Evolutionary conservation across 2,113 vertebrate species (phyloP).

Genomic region (Picathartes gymnocephalus): DNA sequence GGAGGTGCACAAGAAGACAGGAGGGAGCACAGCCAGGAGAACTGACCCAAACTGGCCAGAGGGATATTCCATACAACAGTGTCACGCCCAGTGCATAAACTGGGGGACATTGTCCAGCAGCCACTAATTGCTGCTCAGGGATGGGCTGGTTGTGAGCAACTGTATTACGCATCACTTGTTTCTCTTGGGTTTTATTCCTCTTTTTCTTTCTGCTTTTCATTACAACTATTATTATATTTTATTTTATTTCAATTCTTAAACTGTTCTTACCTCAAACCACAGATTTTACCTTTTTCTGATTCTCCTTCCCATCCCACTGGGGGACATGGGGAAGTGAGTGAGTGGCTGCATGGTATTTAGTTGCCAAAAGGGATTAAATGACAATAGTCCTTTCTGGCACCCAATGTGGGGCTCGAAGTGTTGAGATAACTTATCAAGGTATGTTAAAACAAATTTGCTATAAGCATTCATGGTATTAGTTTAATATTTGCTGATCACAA

Average conservation of each 20-base stretch:
- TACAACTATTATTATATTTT: neutral
- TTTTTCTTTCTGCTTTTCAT: neutral
- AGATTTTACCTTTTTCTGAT: neutral
- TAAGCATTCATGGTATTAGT: neutral
- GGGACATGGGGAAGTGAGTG: neutral
- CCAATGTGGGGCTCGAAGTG: neutral
- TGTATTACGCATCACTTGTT: neutral
- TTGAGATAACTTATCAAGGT: neutral
- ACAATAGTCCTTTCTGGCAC: neutral
- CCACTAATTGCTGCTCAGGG: neutral
- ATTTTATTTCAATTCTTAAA: neutral
- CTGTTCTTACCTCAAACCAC: neutral
- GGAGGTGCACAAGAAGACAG: neutral
- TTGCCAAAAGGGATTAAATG: neutral
- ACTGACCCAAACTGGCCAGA: neutral
- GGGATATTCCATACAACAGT: neutral
- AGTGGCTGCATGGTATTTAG: neutral
- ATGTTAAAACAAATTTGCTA: neutral
- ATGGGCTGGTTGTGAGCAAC: neutral
- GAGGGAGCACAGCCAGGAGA: neutral
- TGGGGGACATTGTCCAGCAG: neutral
- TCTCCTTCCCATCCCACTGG: neutral
- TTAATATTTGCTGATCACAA: neutral
- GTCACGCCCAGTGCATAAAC: neutral
- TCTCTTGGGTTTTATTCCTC: neutral